Percentiles rank a stretch among this genome's conserved stretches.
Evolutionary conservation across 2,113 vertebrate genomes (phyloP).

Genomic region (Gallinago jamesoni): DNA sequence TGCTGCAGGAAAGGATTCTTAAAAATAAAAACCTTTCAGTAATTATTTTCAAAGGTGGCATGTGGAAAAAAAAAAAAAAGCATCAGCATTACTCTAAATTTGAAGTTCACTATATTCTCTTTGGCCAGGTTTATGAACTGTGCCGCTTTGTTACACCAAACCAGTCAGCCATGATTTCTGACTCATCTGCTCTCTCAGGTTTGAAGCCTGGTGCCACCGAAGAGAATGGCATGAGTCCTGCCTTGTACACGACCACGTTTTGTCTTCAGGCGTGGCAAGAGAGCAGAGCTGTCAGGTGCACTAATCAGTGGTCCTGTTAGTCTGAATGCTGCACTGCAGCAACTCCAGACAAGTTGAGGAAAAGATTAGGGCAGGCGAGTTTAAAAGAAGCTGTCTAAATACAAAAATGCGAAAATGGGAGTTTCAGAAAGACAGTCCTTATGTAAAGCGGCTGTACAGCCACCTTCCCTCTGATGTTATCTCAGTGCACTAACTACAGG

Average conservation of each 20-base stretch:
- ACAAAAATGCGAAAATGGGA: not conserved
- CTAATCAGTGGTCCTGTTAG: not conserved
- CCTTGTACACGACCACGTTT: not conserved
- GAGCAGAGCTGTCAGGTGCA: not conserved
- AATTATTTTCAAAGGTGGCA: not conserved
- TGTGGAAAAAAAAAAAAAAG: not conserved
- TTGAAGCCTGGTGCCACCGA: not conserved
- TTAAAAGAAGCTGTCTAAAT: not conserved
- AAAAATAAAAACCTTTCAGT: not conserved
- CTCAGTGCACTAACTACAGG: not conserved
- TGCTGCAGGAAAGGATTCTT: not conserved
- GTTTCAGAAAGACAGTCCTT: not conserved
- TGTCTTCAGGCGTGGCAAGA: not conserved
- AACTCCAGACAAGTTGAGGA: not conserved
- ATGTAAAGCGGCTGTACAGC: not conserved
- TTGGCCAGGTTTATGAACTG: not conserved
- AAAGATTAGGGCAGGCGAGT: not conserved
- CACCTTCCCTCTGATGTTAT: not conserved
- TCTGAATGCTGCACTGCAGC: not conserved
- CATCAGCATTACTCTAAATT: not conserved
- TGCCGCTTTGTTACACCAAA: not conserved
- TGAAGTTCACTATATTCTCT: not conserved
- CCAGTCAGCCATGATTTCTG: not conserved
- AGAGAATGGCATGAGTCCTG: not conserved
- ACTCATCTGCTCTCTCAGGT: not conserved